A percentile compares a stretch with the other conserved stretches of the same genome.
Evolutionary conservation across 2,888 invertebrate genomes (phyloP).

Genomic region (Chromoteleia sp.): DNA sequence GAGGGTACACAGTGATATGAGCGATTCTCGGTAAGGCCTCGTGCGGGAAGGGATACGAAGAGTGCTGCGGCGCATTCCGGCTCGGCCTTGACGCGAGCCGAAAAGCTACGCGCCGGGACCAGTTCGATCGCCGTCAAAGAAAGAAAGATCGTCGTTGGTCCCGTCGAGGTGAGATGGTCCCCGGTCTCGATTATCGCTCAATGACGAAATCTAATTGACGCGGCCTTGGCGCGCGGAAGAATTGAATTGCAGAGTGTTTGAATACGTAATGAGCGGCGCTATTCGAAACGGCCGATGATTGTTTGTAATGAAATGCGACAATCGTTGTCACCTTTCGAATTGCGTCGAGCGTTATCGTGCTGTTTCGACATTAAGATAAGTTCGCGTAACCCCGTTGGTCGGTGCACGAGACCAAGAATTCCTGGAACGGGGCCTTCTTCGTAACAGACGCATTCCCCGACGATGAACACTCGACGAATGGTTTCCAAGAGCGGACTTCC

Average conservation of each 20-base stretch:
- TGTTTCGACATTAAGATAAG: slow-evolving; percentile 55
- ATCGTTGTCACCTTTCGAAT: slow-evolving; percentile 19
- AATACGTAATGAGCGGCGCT: slow-evolving; percentile 18
- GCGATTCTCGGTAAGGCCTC: slow-evolving; percentile 3
- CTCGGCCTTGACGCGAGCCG: not conserved
- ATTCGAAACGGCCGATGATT: slow-evolving; percentile 22
- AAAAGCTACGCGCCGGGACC: not conserved
- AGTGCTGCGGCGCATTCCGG: no score
- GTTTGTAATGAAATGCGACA: slow-evolving; percentile 16
- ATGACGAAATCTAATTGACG: slow-evolving; percentile 11
- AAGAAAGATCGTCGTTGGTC: not conserved
- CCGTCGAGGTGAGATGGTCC: no score
- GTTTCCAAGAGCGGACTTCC: not conserved
- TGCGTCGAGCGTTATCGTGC: slow-evolving; percentile 16
- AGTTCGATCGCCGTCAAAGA: not conserved
- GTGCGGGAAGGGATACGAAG: no score
- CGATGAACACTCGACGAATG: slow-evolving; percentile 6
- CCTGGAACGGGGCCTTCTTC: slow-evolving; percentile 47
- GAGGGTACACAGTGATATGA: not conserved
- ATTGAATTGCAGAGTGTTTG: slow-evolving; percentile 28
- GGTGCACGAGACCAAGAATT: slow-evolving; percentile 45
- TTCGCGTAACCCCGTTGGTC: slow-evolving; percentile 57
- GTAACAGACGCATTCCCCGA: slow-evolving; percentile 19
- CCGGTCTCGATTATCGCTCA: not conserved
- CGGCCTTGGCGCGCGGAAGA: slow-evolving; percentile 13